Conservation (phyloP, 2,888 invertebrate species). For the Diarsia brunnea region DNA sequence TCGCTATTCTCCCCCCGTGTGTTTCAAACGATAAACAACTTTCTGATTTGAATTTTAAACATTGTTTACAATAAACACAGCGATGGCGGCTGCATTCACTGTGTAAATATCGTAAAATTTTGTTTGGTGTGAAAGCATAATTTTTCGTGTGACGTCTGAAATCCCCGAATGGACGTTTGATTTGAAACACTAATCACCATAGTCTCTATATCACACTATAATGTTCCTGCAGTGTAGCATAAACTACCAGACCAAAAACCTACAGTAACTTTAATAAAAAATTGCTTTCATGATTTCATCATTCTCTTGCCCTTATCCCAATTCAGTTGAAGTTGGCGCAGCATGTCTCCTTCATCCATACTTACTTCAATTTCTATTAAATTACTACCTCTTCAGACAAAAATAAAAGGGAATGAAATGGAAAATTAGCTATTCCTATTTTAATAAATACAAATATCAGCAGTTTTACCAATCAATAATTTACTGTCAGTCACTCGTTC, state of each 20-base stretch:
- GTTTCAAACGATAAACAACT: slow-evolving; percentile 46
- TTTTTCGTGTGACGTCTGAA: not conserved
- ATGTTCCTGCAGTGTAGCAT: not conserved
- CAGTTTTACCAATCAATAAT: not conserved
- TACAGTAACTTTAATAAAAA: no score
- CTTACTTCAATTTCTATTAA: no score
- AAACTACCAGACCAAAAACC: no score
- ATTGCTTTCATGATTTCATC: no score
- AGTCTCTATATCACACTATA: no score
- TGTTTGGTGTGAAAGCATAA: not conserved
- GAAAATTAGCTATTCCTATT: not conserved
- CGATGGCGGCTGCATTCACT: slow-evolving; percentile 14
- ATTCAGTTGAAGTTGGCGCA: no score
- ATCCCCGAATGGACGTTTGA: not conserved
- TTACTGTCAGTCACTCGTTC: not conserved
- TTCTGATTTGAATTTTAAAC: slow-evolving; percentile 23
- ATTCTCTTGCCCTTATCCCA: no score
- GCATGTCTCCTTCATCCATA: no score
- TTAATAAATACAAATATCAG: not conserved
- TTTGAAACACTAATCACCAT: not conserved
- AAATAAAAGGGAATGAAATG: not conserved
- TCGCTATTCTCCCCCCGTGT: slow-evolving; percentile 40
- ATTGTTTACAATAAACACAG: slow-evolving; percentile 34
- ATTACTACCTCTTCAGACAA: no score
- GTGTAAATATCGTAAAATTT: slow-evolving; percentile 25